These are phyloP conservation scores for Sclerurus mexicanus DNA, from an alignment of 2,113 vertebrate genomes.

Conservation along the genomic window DNA sequence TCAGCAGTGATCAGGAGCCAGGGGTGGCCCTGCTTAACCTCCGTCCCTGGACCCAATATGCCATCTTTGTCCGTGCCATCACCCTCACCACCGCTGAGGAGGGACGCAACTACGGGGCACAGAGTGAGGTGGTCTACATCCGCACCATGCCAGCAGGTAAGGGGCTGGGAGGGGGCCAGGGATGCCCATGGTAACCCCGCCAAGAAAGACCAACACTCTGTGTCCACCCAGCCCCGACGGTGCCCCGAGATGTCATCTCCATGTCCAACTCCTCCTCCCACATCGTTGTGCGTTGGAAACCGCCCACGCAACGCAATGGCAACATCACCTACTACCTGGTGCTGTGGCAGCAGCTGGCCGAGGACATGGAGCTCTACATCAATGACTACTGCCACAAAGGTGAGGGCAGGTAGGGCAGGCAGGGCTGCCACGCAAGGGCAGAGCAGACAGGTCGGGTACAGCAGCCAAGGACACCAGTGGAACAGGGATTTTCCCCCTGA, in stretches of 20 bases:
- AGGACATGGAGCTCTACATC: conserved; percentile 78
- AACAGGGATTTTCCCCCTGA: accelerated
- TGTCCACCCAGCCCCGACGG: conserved; percentile 63
- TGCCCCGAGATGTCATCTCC: conserved; percentile 79
- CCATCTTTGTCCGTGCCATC: conserved; percentile 80
- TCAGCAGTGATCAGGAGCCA: conserved; percentile 74
- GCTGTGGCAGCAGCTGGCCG: conserved; percentile 78
- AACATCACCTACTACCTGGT: conserved; percentile 82
- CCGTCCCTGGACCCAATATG: conserved; percentile 83
- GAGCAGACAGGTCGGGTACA: accelerated
- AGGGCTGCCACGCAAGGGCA: neutral
- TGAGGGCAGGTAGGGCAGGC: neutral
- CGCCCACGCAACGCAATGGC: conserved; percentile 77
- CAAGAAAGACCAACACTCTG: accelerated
- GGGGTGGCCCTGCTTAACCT: conserved; percentile 73
- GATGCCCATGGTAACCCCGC: accelerated
- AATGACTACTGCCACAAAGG: conserved; percentile 82
- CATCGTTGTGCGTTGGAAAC: conserved; percentile 81
- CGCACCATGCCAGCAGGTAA: conserved; percentile 79
- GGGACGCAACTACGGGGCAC: conserved; percentile 76
- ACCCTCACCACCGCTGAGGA: conserved; percentile 78
- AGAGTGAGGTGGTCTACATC: conserved; percentile 80
- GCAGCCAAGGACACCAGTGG: accelerated
- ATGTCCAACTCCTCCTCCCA: conserved; percentile 82
- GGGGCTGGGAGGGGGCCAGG: accelerated